Conservation (phyloP, 2,113 vertebrate genomes). For the Zosterops japonicus region DNA sequence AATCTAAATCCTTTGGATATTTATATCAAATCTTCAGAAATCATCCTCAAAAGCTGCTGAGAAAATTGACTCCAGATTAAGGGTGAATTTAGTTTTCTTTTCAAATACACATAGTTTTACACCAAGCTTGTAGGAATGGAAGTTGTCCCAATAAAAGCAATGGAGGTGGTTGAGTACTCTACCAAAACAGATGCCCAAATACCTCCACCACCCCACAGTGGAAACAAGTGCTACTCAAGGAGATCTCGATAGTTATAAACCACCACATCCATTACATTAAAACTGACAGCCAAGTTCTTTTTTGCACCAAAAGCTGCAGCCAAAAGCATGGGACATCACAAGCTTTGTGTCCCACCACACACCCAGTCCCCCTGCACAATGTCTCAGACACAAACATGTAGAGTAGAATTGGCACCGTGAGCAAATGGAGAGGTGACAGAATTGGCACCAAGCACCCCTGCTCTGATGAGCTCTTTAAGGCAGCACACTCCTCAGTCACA, state of each 20-base stretch:
- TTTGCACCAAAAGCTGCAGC: background rate
- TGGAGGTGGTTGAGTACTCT: background rate
- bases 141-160: background rate
- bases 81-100: background rate
- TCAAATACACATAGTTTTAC: background rate
- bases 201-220: background rate
- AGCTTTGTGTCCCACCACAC: background rate
- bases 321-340: background rate
- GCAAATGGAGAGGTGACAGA: background rate
- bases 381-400: background rate
- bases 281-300: background rate
- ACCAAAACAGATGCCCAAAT: background rate
- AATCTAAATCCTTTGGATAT: background rate
- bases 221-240: background rate
- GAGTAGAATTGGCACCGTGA: background rate
- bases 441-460: accelerated
- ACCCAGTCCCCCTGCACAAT: background rate
- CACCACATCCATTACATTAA: background rate
- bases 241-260: background rate
- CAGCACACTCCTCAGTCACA: background rate
- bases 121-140: background rate
- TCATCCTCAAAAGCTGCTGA: background rate
- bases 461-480: background rate
- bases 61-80: background rate
- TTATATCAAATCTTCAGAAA: background rate